Base-by-base conservation (phyloP, 2,113 vertebrate species). In the Eulemur macaco region DNA sequence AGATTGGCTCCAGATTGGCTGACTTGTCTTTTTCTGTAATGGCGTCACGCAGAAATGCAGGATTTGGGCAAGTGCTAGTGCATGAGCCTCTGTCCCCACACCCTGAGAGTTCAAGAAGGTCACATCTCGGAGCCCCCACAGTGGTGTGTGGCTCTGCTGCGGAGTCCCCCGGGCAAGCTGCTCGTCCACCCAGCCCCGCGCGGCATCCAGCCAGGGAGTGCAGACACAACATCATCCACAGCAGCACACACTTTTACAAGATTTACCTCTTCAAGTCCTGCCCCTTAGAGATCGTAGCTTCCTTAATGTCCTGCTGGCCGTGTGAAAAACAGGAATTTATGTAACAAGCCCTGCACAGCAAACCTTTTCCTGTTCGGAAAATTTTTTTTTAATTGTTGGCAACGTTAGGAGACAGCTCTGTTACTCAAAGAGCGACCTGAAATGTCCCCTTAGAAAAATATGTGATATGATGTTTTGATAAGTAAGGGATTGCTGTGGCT, bases 311-410 rank as follows among this genome's bases (percentile, higher is more conserved):
- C 97, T 96, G 97, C 97, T 98, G 98, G 97, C 97, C 98, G 73
- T 74, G 45, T 98, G 98, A 98, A 99, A 99, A 99, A 99, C 98
- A 99, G 98, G 99, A 99, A 99, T 99, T 99, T 98, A 98, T 99
- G 97, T 98, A 99, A 99, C 97, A 97, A 98, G 97, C 98, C 97
- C 97, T 97, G 98, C 97, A 98, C 97, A 96, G 39, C 98, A 98
- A 99, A 98, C 98, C 97, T 98, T 99, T 99, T 99, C 99, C 99
- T 99, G 99, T 99, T 98, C 93, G 98, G 98, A 98, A 98, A 97
- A 98, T 98, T 60, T 91, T 98, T 98, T 97, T 98, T 95, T 97
- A 97, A 93, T 98, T 98, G 98, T 99, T 99, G 99, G 99, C 98
- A 98, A 89, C 93, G 96, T 97, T 95, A 97, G 96, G 96, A 98